These are phyloP conservation scores for Cinclus cinclus DNA, from an alignment of 2,113 vertebrate genomes.

Conservation along the genomic window DNA sequence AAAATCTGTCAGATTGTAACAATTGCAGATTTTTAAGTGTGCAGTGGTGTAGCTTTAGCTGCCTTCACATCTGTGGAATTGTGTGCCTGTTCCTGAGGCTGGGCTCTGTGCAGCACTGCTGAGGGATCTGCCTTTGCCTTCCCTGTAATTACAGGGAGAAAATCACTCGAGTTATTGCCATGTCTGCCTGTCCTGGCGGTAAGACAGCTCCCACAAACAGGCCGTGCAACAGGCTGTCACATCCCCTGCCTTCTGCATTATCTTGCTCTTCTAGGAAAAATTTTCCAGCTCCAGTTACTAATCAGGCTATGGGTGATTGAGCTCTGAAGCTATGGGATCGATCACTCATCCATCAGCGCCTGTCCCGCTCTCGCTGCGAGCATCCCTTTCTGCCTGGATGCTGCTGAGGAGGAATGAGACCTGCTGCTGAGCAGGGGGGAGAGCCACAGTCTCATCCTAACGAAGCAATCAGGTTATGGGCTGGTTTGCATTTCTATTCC, in stretches of 20 bases:
- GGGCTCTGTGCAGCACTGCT: background rate
- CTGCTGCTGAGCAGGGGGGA: background rate
- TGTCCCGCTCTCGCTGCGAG: background rate
- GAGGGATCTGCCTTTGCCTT: background rate
- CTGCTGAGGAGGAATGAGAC: background rate
- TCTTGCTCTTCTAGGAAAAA: background rate
- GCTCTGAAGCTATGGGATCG: background rate
- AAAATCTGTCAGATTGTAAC: background rate
- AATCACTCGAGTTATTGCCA: background rate
- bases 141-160: conserved; percentile 10
- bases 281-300: background rate
- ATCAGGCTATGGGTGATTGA: background rate
- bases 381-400: background rate
- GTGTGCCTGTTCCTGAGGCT: background rate
- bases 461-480: background rate
- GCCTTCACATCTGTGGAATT: background rate
- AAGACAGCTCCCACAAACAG: background rate
- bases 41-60: background rate
- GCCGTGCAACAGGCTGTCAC: background rate
- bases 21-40: background rate
- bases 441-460: background rate
- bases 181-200: background rate
- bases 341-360: background rate
- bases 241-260: background rate
- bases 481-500: background rate